Conservation (phyloP, 2,888 invertebrate species). For the Torymus aiolomorphi region DNA sequence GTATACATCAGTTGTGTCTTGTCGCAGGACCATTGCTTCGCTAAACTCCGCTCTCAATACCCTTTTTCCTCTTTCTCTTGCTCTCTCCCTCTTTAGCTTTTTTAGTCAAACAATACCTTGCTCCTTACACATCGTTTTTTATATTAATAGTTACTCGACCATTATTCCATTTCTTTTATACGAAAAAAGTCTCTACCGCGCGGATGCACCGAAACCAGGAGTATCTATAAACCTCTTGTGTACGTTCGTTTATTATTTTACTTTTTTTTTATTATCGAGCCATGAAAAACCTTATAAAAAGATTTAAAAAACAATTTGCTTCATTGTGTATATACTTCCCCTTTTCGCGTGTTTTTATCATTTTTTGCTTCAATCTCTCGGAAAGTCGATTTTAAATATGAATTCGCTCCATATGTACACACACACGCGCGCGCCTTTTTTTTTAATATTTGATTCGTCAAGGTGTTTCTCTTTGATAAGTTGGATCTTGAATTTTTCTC, state of each 20-base stretch:
- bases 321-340: constrained; percentile 20
- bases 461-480: constrained; percentile 2
- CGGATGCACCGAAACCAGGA: constrained; percentile 57
- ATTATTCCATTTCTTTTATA: constrained; percentile 52
- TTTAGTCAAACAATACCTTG: constrained; percentile 49
- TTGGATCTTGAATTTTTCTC: constrained; percentile 12
- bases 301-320: constrained; percentile 55
- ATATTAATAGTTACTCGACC: constrained; percentile 56
- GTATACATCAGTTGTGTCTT: constrained; percentile 77
- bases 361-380: background rate
- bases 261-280: constrained; percentile 46
- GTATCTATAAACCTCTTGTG: constrained; percentile 45
- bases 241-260: constrained; percentile 19
- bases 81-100: constrained; percentile 21
- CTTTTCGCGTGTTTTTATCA: constrained; percentile 4
- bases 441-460: constrained; percentile 36
- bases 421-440: constrained; percentile 24
- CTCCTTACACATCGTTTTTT: constrained; percentile 46
- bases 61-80: constrained; percentile 2
- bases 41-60: constrained; percentile 62
- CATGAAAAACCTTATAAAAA: constrained; percentile 58
- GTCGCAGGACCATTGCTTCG: constrained; percentile 75
- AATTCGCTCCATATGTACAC: constrained; percentile 43
- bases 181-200: constrained; percentile 48
- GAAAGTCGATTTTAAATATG: constrained; percentile 22